Percentiles rank a stretch among this genome's conserved stretches.
These are phyloP conservation scores for Tachuris rubrigastra DNA, from an alignment of 2,113 vertebrate species.

Conservation along the genomic window DNA sequence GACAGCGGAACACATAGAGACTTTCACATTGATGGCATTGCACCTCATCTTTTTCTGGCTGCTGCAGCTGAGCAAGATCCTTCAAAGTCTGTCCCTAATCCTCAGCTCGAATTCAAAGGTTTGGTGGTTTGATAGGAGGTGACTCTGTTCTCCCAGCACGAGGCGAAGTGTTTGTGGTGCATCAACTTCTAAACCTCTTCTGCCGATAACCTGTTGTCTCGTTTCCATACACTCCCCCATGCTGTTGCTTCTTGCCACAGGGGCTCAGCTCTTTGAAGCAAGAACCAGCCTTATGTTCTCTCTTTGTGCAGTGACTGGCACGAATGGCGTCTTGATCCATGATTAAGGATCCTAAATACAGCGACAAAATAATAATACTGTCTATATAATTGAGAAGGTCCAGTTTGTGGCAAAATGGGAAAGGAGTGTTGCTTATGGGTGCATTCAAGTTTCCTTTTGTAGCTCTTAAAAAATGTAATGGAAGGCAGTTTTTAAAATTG, in stretches of 20 bases:
- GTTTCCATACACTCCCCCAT: background rate
- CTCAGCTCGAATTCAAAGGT: background rate
- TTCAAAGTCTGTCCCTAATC: background rate
- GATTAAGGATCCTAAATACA: background rate
- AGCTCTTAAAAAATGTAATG: background rate
- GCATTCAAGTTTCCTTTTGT: background rate
- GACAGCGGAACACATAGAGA: background rate
- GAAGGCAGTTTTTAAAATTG: conserved; percentile 9
- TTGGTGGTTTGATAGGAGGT: background rate
- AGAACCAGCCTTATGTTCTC: conserved; percentile 12
- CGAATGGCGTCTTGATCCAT: rapidly evolving
- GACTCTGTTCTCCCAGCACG: background rate
- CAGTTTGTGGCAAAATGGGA: background rate
- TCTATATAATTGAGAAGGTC: background rate
- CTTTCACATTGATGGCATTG: background rate
- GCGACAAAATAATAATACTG: background rate
- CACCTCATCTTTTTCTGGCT: background rate
- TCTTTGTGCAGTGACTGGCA: background rate
- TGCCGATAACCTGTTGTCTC: rapidly evolving
- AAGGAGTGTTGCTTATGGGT: background rate
- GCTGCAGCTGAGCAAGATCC: background rate
- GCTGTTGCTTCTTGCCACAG: conserved; percentile 15
- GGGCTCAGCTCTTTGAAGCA: background rate
- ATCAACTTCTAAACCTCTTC: background rate
- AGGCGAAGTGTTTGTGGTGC: background rate